Base-by-base conservation (phyloP, 2,797 vertebrate genomes). In the Acipenser oxyrinchus region DNA sequence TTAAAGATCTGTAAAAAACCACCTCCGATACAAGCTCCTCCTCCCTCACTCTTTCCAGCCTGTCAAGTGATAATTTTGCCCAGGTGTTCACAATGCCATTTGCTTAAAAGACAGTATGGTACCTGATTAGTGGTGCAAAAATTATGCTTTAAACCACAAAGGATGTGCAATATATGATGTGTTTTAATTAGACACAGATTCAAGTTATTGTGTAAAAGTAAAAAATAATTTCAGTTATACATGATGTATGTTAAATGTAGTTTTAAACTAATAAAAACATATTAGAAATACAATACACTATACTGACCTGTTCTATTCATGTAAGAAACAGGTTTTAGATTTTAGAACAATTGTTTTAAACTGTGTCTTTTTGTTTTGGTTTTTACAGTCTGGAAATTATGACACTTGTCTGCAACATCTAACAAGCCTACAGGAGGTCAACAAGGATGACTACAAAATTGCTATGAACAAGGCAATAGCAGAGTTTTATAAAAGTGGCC, bases 371-470 rank as follows among this genome's bases (percentile, higher is more conserved):
- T 65, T 67, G 72, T 74, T 62, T 75, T 69, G 15, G 15, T 1
- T 76, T 1, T 69, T 81, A n/a, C 69, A 99, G 97, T 83, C 88
- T 72, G 94, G 91, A 71, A 94, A 90, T 76, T 98, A 97, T 51
- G 93, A 98, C 0, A 84, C 91, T 68, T 94, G 92, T 68, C 86
- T 98, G 11, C 89, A 92, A 74, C 90, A 95, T 64, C 92, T 99
- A 0, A 89, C 88, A 68, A 84, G 84, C 67, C 88, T 99, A 65
- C 95, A 94, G 79, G 94, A 97, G 64, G 86, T 95, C 70, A 98
- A 95, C 83, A 98, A 95, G 81, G 96, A 97, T 50, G 95, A 99
- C 83, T 96, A 97, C 84, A 99, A 99, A 88, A 93, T 99, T 66
- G 82, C 90, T 71, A 76, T 99, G 90, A 99, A 99, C 76, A 94